Evolutionary conservation across 1,140 invertebrate genomes (phyloP), one percentile per base, ranked within the genome.

Genomic region (Spodoptera frugiperda): DNA sequence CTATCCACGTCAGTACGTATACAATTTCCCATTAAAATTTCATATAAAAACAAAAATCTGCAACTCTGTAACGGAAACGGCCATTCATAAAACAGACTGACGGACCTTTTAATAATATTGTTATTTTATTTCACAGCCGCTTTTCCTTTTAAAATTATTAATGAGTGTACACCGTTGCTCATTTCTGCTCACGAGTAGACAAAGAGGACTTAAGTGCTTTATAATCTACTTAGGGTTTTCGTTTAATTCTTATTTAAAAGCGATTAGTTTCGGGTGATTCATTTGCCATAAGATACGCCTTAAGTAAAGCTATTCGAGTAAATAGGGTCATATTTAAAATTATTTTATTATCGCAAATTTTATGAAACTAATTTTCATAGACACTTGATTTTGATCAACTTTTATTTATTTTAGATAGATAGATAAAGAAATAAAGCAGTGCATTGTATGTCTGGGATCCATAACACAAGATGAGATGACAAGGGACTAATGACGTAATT

Each of bases 121-220:
- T 81, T 68, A 78, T 81, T 74, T 78, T 74, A 59, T 72, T 68
- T 75, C 67, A 48, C 72, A 65, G 75, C 74, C 65, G 63, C 48
- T 74, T 61, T 78, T 65, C 79, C 74, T 76, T 76, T 81, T 75
- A 70, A 55, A 71, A 76, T 81, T 81, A 78, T 81, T 78, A 78
- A 81, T 78, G 68, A 81, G 59, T 76, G 49, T 68, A 53, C 46
- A 68, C 17, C 39, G 61, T 65, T 68, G 48, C 30, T 71, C 33
- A 44, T 25, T 71, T 48, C 8, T 30, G 21, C 44, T 48, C 55
- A 17, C 8, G 33, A 59, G 15, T 19, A 59, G 17, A 39, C 30
- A 59, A 59, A 48, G 39, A 48, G 12, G 54, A 49, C 10, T 54
- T 73, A 73, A 73, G 44, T 61, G 21, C 44, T 73, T 59, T 73